Percentiles rank a stretch among this genome's conserved stretches.
phyloP scores from a whole-genome alignment of 2,797 vertebrate species.

The Rhincodon typus region DNA sequence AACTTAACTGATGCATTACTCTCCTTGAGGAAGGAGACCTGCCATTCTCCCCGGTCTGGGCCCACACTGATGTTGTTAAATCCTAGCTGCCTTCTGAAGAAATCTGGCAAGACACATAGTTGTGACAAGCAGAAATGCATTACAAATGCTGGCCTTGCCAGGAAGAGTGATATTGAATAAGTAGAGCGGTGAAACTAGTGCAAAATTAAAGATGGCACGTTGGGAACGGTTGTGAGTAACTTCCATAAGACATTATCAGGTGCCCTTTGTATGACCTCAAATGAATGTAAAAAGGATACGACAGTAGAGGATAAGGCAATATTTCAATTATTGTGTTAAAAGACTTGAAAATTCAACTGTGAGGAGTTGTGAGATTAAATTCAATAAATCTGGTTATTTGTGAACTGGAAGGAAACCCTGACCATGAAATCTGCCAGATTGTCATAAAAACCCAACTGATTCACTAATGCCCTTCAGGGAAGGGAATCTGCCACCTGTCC shows the following conservation, averaged over 20 bases:
- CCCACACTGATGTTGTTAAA: background rate
- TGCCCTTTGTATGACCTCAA: background rate
- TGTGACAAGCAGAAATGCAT: background rate
- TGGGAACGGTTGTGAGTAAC: background rate
- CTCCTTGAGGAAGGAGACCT: background rate
- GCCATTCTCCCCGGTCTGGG: background rate
- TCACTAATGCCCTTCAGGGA: background rate
- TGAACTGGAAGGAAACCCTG: background rate
- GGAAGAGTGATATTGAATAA: background rate
- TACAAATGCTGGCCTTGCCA: background rate
- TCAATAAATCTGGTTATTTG: constrained; percentile 1
- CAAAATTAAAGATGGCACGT: background rate
- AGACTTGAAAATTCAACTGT: background rate
- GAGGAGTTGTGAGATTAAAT: constrained; percentile 2
- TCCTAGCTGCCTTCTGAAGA: background rate
- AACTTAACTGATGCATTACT: background rate
- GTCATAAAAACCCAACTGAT: background rate
- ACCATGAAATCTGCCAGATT: constrained; percentile 26
- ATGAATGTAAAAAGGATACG: no score
- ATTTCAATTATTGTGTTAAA: background rate
- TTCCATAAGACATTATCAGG: background rate
- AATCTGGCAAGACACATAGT: background rate
- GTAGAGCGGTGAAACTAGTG: background rate
- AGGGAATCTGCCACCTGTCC: background rate
- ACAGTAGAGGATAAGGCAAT: no score